phyloP scores from a whole-genome alignment of 1,140 invertebrate genomes.

The Mycetomoellerius zeteki region DNA sequence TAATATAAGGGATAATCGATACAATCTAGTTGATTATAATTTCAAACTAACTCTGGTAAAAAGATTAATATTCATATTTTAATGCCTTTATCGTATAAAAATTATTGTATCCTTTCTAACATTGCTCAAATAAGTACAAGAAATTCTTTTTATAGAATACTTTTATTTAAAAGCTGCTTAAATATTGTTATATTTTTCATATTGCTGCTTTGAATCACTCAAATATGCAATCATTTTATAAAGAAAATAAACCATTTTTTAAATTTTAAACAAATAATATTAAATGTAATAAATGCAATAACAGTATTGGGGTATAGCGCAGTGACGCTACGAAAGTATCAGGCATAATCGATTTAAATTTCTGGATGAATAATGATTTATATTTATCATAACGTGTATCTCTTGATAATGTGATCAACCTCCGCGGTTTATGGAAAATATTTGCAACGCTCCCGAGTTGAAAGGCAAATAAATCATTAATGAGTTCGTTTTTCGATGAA shows the following conservation, averaged over 20 bases:
- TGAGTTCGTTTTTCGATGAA: slow-evolving; percentile 49
- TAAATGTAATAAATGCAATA: not conserved
- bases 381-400: slow-evolving; percentile 41
- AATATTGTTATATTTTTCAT: not conserved
- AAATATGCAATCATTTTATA: not conserved
- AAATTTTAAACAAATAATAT: not conserved
- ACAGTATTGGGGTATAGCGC: not conserved
- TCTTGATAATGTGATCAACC: slow-evolving; percentile 39
- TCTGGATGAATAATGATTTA: slow-evolving; percentile 39
- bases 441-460: slow-evolving; percentile 44
- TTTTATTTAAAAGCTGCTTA: not conserved
- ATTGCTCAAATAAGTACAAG: not conserved
- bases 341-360: slow-evolving; percentile 37
- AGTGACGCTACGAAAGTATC: not conserved
- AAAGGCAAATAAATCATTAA: slow-evolving; percentile 61
- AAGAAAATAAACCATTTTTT: not conserved
- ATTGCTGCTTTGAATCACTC: not conserved
- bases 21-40: slow-evolving; percentile 12
- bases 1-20: not conserved
- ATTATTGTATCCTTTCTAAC: slow-evolving; percentile 9
- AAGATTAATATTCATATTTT: slow-evolving; percentile 15
- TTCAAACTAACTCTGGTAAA: not conserved
- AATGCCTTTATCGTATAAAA: not conserved
- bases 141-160: not conserved
- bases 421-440: slow-evolving; percentile 56